Percentiles rank a stretch among this genome's conserved stretches.
These are phyloP conservation scores for Diaperis boleti DNA, from an alignment of 2,888 invertebrate genomes.

Conservation along the genomic window DNA sequence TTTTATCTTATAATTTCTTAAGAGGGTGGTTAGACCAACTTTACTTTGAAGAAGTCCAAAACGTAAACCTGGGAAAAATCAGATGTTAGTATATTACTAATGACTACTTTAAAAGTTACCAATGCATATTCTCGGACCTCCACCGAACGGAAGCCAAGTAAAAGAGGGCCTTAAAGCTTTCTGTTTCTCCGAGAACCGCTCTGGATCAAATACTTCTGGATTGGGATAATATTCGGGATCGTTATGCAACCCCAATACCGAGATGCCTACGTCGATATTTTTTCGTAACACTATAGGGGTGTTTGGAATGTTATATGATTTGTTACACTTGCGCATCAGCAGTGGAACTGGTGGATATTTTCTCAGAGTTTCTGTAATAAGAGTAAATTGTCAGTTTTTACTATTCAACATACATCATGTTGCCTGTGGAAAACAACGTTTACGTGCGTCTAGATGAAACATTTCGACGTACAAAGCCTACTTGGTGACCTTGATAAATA, in stretches of 20 bases:
- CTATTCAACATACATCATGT: too few relatives aligned
- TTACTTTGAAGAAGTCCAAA: constrained; percentile 50
- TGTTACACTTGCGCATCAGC: constrained; percentile 49
- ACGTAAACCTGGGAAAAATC: constrained; percentile 53
- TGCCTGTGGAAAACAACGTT: too few relatives aligned
- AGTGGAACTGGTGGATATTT: constrained; percentile 56
- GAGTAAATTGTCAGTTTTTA: constrained; percentile 39
- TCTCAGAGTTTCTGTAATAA: constrained; percentile 56
- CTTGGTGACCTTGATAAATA: too few relatives aligned
- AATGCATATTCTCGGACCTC: constrained; percentile 71
- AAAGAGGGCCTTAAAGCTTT: constrained; percentile 69
- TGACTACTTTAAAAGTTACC: constrained; percentile 60
- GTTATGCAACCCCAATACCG: constrained; percentile 53
- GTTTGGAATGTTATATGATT: constrained; percentile 54
- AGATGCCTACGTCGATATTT: constrained; percentile 49
- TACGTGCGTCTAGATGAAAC: too few relatives aligned
- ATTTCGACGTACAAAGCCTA: too few relatives aligned
- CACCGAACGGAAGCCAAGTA: constrained; percentile 71
- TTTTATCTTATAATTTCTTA: constrained; percentile 49
- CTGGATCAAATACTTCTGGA: constrained; percentile 73
- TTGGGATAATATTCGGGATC: constrained; percentile 65
- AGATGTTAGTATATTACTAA: background rate
- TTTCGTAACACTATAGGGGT: constrained; percentile 51
- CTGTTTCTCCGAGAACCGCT: constrained; percentile 70
- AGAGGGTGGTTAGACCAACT: constrained; percentile 39